Percentiles rank a stretch among this genome's conserved stretches.
Conservation (phyloP, 2,113 vertebrate genomes). For the Leiothrix lutea region DNA sequence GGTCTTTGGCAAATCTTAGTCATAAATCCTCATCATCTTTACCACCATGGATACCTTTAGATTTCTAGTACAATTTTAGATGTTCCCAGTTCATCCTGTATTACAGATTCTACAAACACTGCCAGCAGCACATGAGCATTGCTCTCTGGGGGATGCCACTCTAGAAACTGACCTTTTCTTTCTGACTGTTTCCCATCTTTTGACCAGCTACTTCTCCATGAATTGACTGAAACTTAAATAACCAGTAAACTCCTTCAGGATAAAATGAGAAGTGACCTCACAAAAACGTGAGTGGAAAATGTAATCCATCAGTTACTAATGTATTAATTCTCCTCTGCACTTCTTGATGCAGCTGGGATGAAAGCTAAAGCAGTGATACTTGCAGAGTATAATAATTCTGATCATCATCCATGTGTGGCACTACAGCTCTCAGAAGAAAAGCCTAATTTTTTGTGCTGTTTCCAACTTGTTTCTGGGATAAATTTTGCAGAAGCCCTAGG, state of each 20-base stretch:
- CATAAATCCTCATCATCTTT: background rate
- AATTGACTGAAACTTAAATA: slow-evolving; percentile 12
- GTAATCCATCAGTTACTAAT: background rate
- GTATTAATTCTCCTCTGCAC: background rate
- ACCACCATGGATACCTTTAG: background rate
- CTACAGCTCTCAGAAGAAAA: background rate
- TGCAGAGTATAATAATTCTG: background rate
- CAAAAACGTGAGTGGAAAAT: background rate
- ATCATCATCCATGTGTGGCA: background rate
- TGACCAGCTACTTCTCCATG: background rate
- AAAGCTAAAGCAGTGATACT: background rate
- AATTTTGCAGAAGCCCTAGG: background rate
- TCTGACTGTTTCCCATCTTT: background rate
- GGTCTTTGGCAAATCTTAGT: background rate
- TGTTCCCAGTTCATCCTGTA: background rate
- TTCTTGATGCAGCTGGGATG: background rate
- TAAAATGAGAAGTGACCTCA: background rate
- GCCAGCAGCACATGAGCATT: background rate
- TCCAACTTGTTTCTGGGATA: background rate
- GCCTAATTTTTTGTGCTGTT: background rate
- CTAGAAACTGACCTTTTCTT: slow-evolving; percentile 29
- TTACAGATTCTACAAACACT: background rate
- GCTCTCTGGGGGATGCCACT: background rate
- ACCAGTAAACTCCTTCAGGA: background rate
- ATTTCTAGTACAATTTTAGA: background rate